phyloP scores from a whole-genome alignment of 2,113 vertebrate genomes.

The human (Homo sapiens) region GRCh38 chr22:50170001-50170500 shows the following conservation, averaged over 20 bases:
- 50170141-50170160: slow-evolving; percentile 48
- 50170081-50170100: not conserved
- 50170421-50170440: not conserved
- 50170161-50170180: slow-evolving; percentile 69
- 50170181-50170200: slow-evolving; percentile 4
- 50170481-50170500: not conserved
- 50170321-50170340: slow-evolving; percentile 53
- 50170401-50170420: not conserved
- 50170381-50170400: not conserved
- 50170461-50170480: not conserved
- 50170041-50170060: not conserved
- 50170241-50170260: slow-evolving; percentile 58
- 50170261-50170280: slow-evolving; percentile 32
- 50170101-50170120: not conserved
- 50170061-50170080: not conserved
- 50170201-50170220: slow-evolving; percentile 50
- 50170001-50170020: too few relatives aligned
- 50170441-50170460: not conserved
- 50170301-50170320: not conserved
- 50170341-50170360: slow-evolving; percentile 38
- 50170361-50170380: slow-evolving; percentile 49
- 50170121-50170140: not conserved
- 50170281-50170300: not conserved
- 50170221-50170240: slow-evolving; percentile 60
- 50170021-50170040: not conserved